Percentiles rank a stretch among this genome's conserved stretches.
Conservation (phyloP, 2,797 vertebrate species). For the Somateria mollissima region DNA sequence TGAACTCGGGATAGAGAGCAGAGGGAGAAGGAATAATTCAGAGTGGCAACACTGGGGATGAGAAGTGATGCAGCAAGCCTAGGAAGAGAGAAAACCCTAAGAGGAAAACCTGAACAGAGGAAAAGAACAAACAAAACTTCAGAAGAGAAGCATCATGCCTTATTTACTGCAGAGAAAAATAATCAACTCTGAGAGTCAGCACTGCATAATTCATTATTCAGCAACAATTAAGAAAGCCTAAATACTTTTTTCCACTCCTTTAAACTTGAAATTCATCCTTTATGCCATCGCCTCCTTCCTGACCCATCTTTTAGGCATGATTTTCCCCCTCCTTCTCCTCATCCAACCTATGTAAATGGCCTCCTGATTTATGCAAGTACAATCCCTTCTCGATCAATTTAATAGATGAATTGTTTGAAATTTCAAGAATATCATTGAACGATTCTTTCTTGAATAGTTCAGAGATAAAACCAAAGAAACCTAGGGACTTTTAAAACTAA, state of each 20-base stretch:
- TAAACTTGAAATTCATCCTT: background rate
- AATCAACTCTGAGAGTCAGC: background rate
- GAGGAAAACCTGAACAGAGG: background rate
- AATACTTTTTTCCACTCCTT: background rate
- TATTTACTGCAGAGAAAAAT: background rate
- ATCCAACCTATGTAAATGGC: background rate
- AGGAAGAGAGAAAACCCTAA: background rate
- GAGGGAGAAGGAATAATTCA: background rate
- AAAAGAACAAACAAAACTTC: background rate
- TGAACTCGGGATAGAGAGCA: background rate
- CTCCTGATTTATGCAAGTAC: background rate
- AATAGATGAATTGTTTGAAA: no score
- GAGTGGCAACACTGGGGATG: background rate
- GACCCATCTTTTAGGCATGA: background rate
- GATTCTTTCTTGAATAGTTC: background rate
- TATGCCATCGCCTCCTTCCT: background rate
- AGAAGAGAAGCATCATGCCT: background rate
- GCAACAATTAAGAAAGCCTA: background rate
- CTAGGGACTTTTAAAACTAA: background rate
- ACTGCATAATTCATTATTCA: background rate
- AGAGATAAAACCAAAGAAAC: background rate
- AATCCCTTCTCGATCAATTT: background rate
- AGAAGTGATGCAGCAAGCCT: background rate
- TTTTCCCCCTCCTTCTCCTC: background rate
- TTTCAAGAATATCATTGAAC: no score